These are phyloP conservation scores for Heliconius aoede DNA, from an alignment of 2,888 invertebrate genomes.

Conservation along the genomic window DNA sequence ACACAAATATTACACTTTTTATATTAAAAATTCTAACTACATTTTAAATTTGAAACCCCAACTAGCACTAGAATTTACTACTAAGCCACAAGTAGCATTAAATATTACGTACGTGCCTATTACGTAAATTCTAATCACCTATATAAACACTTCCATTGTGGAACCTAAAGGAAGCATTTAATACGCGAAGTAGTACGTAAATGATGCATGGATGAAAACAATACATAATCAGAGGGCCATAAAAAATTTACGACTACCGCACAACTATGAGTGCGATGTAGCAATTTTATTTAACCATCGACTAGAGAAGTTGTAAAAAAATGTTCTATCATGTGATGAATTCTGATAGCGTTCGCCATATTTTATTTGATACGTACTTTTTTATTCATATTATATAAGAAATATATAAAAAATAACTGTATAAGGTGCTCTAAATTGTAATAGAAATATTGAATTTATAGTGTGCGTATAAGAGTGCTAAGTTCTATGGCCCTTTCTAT, in stretches of 20 bases:
- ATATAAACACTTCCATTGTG: not conserved
- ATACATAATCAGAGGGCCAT: slow-evolving; percentile 62
- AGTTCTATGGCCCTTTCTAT: not conserved
- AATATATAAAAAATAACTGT: too few relatives aligned
- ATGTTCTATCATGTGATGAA: slow-evolving; percentile 24
- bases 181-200: not conserved
- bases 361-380: not conserved
- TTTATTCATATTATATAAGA: not conserved
- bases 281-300: slow-evolving; percentile 60
- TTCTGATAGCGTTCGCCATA: slow-evolving; percentile 19
- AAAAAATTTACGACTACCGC: slow-evolving; percentile 64
- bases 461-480: not conserved
- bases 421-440: too few relatives aligned
- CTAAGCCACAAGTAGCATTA: not conserved
- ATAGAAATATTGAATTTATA: not conserved
- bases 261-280: slow-evolving; percentile 62
- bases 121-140: not conserved
- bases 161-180: not conserved
- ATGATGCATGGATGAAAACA: slow-evolving; percentile 58
- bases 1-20: too few relatives aligned
- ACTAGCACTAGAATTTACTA: not conserved
- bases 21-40: too few relatives aligned
- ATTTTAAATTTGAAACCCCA: not conserved
- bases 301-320: slow-evolving; percentile 55
- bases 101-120: slow-evolving; percentile 10